Evolutionary conservation across 2,888 invertebrate genomes (phyloP).

Genomic region (Campopleginae sp.): DNA sequence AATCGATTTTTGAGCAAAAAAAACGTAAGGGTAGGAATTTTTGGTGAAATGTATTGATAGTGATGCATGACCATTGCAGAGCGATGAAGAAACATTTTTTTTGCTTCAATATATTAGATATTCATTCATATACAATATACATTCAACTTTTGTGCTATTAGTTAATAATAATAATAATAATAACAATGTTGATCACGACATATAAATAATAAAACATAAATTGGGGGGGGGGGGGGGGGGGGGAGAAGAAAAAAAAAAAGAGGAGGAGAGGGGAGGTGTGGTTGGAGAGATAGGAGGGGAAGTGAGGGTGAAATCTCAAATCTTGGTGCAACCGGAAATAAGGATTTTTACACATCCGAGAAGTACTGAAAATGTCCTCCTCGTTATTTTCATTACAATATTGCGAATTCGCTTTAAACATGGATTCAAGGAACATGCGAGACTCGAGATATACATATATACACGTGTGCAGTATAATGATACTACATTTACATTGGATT

Average conservation of each 20-base stretch:
- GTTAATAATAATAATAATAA: constrained; percentile 51
- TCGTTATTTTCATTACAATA: constrained; percentile 14
- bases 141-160: constrained; percentile 57
- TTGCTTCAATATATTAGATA: constrained; percentile 53
- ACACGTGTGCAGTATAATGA: constrained; percentile 17
- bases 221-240: too few species aligned
- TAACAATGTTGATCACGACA: constrained; percentile 40
- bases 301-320: too few species aligned
- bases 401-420: background rate
- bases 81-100: background rate
- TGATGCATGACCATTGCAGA: background rate
- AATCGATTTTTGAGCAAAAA: too few species aligned
- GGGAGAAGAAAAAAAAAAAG: too few species aligned
- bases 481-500: constrained; percentile 12
- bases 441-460: constrained; percentile 44
- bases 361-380: background rate
- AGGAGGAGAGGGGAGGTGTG: too few species aligned
- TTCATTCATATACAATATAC: constrained; percentile 59
- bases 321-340: constrained; percentile 28
- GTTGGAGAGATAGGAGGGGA: too few species aligned
- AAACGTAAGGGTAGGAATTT: background rate
- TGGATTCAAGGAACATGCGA: constrained; percentile 45
- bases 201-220: constrained; percentile 52
- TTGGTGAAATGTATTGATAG: background rate
- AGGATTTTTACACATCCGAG: background rate